Evolutionary conservation across 2,797 vertebrate species (phyloP), one percentile per base, ranked within the genome.

Genomic region (Cirrhinus mrigala): DNA sequence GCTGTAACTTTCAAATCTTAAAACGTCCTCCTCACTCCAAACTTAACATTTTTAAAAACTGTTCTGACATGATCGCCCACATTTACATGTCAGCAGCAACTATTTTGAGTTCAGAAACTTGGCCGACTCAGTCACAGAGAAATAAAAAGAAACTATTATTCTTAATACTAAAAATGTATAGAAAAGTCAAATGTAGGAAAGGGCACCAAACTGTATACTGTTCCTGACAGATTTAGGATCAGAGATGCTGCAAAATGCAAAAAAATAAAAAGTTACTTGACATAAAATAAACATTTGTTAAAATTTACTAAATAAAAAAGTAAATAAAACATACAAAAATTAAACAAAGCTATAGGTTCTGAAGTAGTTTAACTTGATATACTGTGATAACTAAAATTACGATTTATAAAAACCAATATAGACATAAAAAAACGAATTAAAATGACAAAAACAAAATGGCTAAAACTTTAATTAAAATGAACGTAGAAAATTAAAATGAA

Each of bases 401-500:
- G 24, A 48, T 46, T 0, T 8, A 4, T 10, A 10, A 40, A 69
- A 40, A 69, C 2, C n/a, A 16, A 10, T 20, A 46, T 71, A 46
- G n/a, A 24, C 3, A 24, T 24, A 14, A 16, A 16, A 24, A 22
- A 20, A 7, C 0, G 9, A 3, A 33, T 29, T 8, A 1, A 16
- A 11, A 29, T 20, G 4, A 22, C 18, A 22, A 27, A 69, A 12
- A 68, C 0, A n/a, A 71, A 27, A 48, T 15, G 1, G 46, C 33
- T 37, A 11, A 33, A 37, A 11, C 9, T 24, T 15, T n/a, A n/a
- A n/a, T n/a, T n/a, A n/a, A n/a, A n/a, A n/a, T n/a, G n/a, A n/a
- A n/a, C n/a, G n/a, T n/a, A n/a, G n/a, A n/a, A n/a, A n/a, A n/a
- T n/a, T n/a, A n/a, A 46, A 70, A 50, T 9, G 1, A 27, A 18